Base-by-base conservation (phyloP, 1,140 invertebrate genomes). In the Drosophila pachea region DNA sequence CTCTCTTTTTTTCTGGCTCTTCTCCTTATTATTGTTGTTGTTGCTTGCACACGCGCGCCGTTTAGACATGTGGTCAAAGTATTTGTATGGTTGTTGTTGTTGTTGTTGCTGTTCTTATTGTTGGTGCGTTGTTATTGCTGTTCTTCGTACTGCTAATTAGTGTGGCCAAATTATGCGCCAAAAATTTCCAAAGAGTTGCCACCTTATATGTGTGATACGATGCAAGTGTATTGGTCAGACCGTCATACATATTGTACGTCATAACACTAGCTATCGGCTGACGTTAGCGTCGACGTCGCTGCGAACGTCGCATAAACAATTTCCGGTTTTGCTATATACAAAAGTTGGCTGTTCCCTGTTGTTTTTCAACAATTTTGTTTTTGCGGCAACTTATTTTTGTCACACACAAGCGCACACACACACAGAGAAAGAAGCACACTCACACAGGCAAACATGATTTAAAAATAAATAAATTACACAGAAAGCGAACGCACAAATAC, bases 401-500 rank as follows among this genome's bases (percentile, higher is more conserved):
- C 77, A 69, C 59, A 78, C 64, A 70, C 49, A 74, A 54, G 12
- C 55, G 36, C 48, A 66, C 42, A 66, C 42, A 35, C 33, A 74
- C 43, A 45, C 45, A 56, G 12, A 22, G 22, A 22, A 22, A 22
- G 22, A 22, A 3, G 1, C 22, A 22, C 22, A 22, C 22, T 22
- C 22, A 22, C 22, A 42, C 0, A 52, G 36, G 56, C 68, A 79
- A 82, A 81, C 74, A 74, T 60, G 74, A 78, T 86, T 84, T 86
- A 86, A 86, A 86, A 86, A 86, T 86, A 86, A 86, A 86, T 86
- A 86, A 86, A 86, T 86, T 86, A 86, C 81, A 83, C 81, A 86
- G 76, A 81, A 78, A 83, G 31, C 45, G 43, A 68, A 72, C 64
- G 55, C 56, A 60, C 40, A 31, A 11, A 55, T 42, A 22, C 42